Evolutionary conservation across 2,113 vertebrate genomes (phyloP).

Genomic region (Podarcis muralis): DNA sequence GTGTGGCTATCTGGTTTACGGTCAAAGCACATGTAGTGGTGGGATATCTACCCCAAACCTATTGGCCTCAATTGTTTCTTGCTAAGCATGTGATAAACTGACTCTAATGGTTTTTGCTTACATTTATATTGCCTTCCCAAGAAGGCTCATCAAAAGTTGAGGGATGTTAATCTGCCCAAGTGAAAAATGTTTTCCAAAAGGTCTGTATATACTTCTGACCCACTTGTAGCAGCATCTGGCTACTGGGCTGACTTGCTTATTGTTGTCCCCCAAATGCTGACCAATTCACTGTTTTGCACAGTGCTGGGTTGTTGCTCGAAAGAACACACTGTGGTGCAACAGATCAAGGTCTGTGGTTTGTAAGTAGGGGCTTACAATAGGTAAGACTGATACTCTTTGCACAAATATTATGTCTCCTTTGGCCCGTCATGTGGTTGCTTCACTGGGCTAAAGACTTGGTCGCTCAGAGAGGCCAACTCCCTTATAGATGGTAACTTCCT

Average conservation of each 20-base stretch:
- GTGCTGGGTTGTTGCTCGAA: neutral
- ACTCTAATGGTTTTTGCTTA: neutral
- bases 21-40: slow-evolving; percentile 42
- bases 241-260: too few species aligned
- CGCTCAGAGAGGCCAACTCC: neutral
- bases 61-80: slow-evolving; percentile 52
- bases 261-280: neutral
- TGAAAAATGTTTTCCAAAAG: neutral
- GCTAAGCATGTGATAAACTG: slow-evolving; percentile 32
- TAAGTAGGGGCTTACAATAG: neutral
- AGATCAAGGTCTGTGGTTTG: neutral
- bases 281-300: neutral
- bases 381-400: neutral
- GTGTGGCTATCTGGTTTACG: slow-evolving; percentile 15
- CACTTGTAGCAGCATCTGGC: too few species aligned
- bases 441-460: neutral
- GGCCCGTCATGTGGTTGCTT: neutral
- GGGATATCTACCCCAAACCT: slow-evolving; percentile 53
- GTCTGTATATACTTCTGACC: neutral
- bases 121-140: neutral
- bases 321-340: neutral
- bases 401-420: neutral
- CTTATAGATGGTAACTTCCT: too few species aligned
- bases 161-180: neutral
- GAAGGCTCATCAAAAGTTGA: neutral